These are phyloP conservation scores for Scomber japonicus DNA, from an alignment of 2,113 vertebrate genomes.

Conservation along the genomic window DNA sequence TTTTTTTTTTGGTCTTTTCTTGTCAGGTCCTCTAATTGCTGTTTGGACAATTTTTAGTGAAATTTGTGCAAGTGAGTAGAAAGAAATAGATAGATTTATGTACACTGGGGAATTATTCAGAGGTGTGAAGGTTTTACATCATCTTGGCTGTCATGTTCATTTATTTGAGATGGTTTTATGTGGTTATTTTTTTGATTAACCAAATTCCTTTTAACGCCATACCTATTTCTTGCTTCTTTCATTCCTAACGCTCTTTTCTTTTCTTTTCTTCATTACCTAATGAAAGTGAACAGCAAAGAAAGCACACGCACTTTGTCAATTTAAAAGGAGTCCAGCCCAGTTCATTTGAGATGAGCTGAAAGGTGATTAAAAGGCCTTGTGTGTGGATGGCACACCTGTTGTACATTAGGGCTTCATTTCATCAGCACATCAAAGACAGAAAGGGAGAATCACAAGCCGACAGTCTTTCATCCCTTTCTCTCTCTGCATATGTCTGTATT, in stretches of 20 bases:
- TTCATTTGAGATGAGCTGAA: slow-evolving; percentile 41
- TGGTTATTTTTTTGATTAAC: background rate
- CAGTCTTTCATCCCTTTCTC: slow-evolving; percentile 59
- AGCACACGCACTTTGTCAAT: slow-evolving; percentile 26
- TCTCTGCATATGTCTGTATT: slow-evolving; percentile 20
- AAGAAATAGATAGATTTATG: background rate
- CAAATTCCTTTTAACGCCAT: background rate
- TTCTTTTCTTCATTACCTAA: background rate
- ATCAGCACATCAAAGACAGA: slow-evolving; percentile 67
- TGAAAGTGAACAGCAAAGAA: slow-evolving; percentile 13
- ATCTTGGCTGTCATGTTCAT: background rate
- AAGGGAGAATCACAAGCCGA: slow-evolving; percentile 34
- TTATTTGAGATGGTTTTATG: background rate
- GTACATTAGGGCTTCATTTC: slow-evolving; percentile 61
- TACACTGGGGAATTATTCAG: background rate
- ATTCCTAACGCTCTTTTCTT: background rate
- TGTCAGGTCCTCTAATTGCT: background rate
- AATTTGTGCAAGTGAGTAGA: background rate
- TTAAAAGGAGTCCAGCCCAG: slow-evolving; percentile 20
- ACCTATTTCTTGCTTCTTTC: background rate
- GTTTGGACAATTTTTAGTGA: background rate
- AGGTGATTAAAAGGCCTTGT: slow-evolving; percentile 62
- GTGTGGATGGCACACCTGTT: slow-evolving; percentile 63
- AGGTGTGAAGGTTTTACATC: background rate
- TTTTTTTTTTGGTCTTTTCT: background rate